These are phyloP conservation scores for Pristionchus entomophagus DNA, from an alignment of 2,888 invertebrate genomes.

Conservation along the genomic window DNA sequence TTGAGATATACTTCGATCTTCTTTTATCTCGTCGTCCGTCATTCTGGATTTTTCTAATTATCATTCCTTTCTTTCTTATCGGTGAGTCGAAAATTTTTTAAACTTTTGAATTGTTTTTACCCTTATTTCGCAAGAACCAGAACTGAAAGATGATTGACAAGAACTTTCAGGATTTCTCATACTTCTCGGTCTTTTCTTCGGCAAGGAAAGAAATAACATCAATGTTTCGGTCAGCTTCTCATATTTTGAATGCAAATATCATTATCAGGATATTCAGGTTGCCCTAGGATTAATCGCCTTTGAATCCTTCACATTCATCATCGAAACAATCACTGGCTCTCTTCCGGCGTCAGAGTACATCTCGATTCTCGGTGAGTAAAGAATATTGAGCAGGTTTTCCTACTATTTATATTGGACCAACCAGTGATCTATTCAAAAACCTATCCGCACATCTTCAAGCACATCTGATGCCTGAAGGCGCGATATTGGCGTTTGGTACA, in stretches of 20 bases:
- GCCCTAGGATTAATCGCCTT: not conserved
- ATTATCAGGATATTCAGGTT: not conserved
- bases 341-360: not conserved
- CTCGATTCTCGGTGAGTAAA: not conserved
- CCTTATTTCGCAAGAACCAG: no score
- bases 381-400: no score
- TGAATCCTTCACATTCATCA: constrained; percentile 17
- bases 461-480: no score
- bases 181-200: constrained; percentile 20
- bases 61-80: not conserved
- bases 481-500: no score
- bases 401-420: no score
- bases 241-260: no score
- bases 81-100: not conserved
- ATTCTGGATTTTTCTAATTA: constrained; percentile 3
- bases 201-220: not conserved
- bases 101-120: no score
- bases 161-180: not conserved
- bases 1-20: constrained; percentile 35
- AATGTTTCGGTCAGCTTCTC: not conserved
- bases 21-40: not conserved
- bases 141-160: not conserved
- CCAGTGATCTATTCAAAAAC: no score
- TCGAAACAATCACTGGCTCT: not conserved
- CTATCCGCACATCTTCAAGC: no score